These are phyloP conservation scores for Melanostoma scalare DNA, from an alignment of 2,888 invertebrate genomes.

Conservation along the genomic window DNA sequence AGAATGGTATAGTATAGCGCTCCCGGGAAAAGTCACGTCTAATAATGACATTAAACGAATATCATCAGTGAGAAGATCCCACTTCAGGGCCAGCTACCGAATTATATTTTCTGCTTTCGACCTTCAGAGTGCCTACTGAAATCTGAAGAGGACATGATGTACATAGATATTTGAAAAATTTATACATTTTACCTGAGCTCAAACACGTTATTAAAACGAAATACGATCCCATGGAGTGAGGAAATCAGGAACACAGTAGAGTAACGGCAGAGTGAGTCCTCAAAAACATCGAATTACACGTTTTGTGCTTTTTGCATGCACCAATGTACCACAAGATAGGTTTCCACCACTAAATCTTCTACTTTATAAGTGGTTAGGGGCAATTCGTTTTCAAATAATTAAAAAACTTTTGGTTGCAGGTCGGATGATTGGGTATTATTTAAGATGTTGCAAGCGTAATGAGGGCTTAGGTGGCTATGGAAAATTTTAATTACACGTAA, in stretches of 20 bases:
- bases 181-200: slow-evolving; percentile 69
- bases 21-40: slow-evolving; percentile 65
- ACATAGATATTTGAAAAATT: slow-evolving; percentile 60
- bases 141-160: slow-evolving; percentile 55
- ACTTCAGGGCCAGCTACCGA: slow-evolving; percentile 66
- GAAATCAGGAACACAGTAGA: slow-evolving; percentile 17
- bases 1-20: slow-evolving; percentile 65
- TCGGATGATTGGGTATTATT: too few relatives aligned
- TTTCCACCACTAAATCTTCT: too few relatives aligned
- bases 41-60: slow-evolving; percentile 72
- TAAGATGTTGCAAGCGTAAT: too few relatives aligned
- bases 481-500: too few relatives aligned
- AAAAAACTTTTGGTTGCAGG: too few relatives aligned
- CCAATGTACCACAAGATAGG: too few relatives aligned
- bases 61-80: slow-evolving; percentile 64
- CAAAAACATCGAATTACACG: slow-evolving; percentile 54
- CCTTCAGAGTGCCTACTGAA: slow-evolving; percentile 47
- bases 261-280: slow-evolving; percentile 1
- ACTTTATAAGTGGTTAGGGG: too few relatives aligned
- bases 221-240: slow-evolving; percentile 45
- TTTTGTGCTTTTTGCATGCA: slow-evolving; percentile 41
- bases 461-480: too few relatives aligned
- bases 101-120: slow-evolving; percentile 54
- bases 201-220: slow-evolving; percentile 70
- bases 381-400: too few relatives aligned